These are phyloP conservation scores for Mythimna pallens DNA, from an alignment of 2,888 invertebrate genomes.

Conservation along the genomic window DNA sequence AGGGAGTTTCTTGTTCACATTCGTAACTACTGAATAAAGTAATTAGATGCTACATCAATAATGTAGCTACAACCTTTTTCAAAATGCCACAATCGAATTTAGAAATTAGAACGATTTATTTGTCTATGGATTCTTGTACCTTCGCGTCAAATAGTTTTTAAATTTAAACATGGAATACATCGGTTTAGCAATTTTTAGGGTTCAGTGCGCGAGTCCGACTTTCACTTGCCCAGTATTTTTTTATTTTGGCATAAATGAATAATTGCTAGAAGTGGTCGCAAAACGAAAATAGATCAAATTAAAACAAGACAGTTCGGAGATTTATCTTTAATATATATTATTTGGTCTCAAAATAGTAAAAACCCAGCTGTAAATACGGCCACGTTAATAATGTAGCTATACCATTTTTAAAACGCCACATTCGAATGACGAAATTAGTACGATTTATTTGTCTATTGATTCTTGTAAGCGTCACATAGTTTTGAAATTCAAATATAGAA, in stretches of 20 bases:
- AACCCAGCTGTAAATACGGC: background rate
- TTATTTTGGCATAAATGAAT: slow-evolving; percentile 33
- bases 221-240: slow-evolving; percentile 13
- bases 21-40: slow-evolving; percentile 40
- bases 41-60: slow-evolving; percentile 22
- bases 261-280: slow-evolving; percentile 11
- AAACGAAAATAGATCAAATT: slow-evolving; percentile 13
- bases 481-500: slow-evolving; percentile 47
- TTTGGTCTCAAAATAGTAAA: slow-evolving; percentile 5
- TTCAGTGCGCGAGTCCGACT: no score
- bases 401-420: background rate
- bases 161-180: slow-evolving; percentile 47
- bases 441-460: slow-evolving; percentile 18
- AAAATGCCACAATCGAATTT: slow-evolving; percentile 18
- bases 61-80: background rate
- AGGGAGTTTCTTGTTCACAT: slow-evolving; percentile 43
- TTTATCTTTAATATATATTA: background rate
- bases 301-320: slow-evolving; percentile 13
- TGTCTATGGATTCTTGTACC: slow-evolving; percentile 6
- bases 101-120: slow-evolving; percentile 30
- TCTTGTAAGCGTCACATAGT: slow-evolving; percentile 23
- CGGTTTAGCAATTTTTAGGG: slow-evolving; percentile 35
- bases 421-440: slow-evolving; percentile 33
- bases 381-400: slow-evolving; percentile 1
- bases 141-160: slow-evolving; percentile 33